Percentiles rank a stretch among this genome's conserved stretches.
Conservation (phyloP, 2,797 vertebrate genomes). For the Sternotherus odoratus region DNA sequence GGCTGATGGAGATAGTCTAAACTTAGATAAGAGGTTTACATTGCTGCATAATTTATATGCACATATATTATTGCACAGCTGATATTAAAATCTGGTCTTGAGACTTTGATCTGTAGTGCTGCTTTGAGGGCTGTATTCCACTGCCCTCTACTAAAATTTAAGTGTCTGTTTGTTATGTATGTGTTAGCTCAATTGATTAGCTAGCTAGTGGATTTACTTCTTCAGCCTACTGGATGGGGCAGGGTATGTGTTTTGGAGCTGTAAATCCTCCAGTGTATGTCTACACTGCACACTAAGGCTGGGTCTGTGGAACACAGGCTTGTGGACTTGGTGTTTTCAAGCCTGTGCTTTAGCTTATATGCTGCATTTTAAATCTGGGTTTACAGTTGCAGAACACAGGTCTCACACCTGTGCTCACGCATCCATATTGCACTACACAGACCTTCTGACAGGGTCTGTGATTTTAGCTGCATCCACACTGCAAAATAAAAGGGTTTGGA, state of each 20-base stretch:
- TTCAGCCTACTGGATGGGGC: neutral
- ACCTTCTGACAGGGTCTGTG: neutral
- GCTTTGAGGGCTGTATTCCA: neutral
- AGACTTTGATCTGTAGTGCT: neutral
- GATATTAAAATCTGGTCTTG: neutral
- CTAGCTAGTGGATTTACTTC: neutral
- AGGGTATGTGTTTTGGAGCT: slow-evolving; percentile 1
- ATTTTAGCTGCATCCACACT: neutral
- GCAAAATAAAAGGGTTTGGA: neutral
- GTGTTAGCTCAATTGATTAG: too few relatives aligned
- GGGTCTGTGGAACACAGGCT: too few relatives aligned
- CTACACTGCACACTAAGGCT: too few relatives aligned
- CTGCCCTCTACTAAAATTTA: neutral
- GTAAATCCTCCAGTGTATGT: too few relatives aligned
- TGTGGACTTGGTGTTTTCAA: neutral
- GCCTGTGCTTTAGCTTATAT: neutral
- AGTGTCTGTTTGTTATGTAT: neutral
- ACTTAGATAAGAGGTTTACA: neutral
- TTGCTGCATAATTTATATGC: neutral
- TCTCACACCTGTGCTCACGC: neutral
- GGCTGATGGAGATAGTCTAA: neutral
- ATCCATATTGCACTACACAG: neutral
- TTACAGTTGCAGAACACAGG: neutral
- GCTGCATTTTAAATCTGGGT: neutral
- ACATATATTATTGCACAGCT: neutral